A percentile compares a stretch with the other conserved stretches of the same genome.
Conservation (phyloP, 2,113 vertebrate genomes). For the Ammodytes dubius region DNA sequence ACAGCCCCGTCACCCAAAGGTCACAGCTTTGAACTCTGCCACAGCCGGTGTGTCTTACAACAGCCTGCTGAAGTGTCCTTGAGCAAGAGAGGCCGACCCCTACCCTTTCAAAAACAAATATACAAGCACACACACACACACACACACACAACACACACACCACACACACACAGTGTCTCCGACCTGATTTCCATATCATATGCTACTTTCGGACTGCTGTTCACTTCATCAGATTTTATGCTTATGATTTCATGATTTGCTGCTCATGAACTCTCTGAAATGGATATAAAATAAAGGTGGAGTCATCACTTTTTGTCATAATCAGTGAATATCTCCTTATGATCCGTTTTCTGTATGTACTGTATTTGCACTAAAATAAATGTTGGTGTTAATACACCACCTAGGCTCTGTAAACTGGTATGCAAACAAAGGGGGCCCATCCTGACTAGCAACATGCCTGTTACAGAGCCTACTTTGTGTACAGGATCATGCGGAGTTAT, state of each 20-base stretch:
- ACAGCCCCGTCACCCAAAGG: slow-evolving; percentile 22
- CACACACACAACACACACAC: slow-evolving; percentile 1
- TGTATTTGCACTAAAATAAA: no score
- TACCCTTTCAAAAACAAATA: neutral
- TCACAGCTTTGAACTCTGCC: slow-evolving; percentile 26
- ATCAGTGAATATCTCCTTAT: no score
- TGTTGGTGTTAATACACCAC: no score
- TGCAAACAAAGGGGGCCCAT: no score
- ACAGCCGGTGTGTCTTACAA: slow-evolving; percentile 24
- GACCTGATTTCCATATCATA: slow-evolving; percentile 35
- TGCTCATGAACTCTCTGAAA: slow-evolving; percentile 24
- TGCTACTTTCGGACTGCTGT: slow-evolving; percentile 20
- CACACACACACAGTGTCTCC: slow-evolving; percentile 3
- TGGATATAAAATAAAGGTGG: slow-evolving; percentile 19
- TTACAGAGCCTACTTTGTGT: no score
- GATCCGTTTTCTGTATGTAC: no score
- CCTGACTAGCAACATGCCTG: no score
- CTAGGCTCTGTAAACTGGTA: no score
- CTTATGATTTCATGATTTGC: slow-evolving; percentile 45
- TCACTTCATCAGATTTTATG: slow-evolving; percentile 37
- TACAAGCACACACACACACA: slow-evolving; percentile 6
- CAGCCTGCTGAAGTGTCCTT: slow-evolving; percentile 40
- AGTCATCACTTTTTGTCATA: no score
- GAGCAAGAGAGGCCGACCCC: slow-evolving; percentile 19
- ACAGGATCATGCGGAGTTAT: no score